Base-by-base conservation (phyloP, 2,888 invertebrate species). In the Drosophila borealis region DNA sequence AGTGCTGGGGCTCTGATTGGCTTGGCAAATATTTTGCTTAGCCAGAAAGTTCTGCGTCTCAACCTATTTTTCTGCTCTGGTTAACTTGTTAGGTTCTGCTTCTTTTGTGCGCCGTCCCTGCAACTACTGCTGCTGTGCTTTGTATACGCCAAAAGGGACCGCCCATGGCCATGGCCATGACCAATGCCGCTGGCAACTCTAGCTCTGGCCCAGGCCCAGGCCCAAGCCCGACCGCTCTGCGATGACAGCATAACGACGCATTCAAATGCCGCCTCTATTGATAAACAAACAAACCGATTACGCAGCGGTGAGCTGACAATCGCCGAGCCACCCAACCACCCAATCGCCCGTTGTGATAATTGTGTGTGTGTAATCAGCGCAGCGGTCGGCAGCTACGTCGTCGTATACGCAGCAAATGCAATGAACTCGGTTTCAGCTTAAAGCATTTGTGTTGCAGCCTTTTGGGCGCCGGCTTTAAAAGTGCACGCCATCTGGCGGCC, bases 241-340 rank as follows among this genome's bases (percentile, higher is more conserved):
- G 64, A 85, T 81, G 85, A 84, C 76, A 81, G 70, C 88, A 84
- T 87, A 88, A 82, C 88, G 82, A 79, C 74, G 82, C 80, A 81
- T 80, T 83, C 81, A 81, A 86, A 64, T 80, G 68, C 59, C 45
- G 62, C 56, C 56, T 65, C 65, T 57, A 66, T 77, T 74, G 78
- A 80, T 70, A 80, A 78, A 88, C 83, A 83, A 83, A 83, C 83
- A 84, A 88, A 78, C 80, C 87, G 83, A 88, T 84, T 84, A 84
- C 88, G 73, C 83, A 86, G 83, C 88, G 78, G 88, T 85, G 57
- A 62, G 68, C 72, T 71, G 62, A 59, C 54, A 34, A 65, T 25
- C 49, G 54, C 14, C 36, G 61, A 34, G 14, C 5, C 60, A 48
- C 21, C 62, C 45, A 55, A 10, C 63, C 29, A 46, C 45, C 33